phyloP scores from a whole-genome alignment of 1,140 invertebrate species.

The Eulimnadia texana region DNA sequence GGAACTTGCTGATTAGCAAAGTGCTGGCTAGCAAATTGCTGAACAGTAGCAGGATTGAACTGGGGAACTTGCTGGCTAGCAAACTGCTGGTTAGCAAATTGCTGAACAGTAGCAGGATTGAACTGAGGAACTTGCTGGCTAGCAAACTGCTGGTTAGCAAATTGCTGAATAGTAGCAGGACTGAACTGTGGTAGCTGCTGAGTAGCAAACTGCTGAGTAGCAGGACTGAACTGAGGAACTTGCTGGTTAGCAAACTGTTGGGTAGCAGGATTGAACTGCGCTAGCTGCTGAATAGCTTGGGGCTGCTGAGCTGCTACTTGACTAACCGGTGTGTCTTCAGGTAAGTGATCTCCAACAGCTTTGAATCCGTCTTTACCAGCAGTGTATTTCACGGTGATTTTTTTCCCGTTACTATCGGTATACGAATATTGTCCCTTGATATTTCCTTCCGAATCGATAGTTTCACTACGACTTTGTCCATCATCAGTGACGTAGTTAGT shows the following conservation, averaged over 20 bases:
- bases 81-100: conserved; percentile 16
- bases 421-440: conserved; percentile 45
- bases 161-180: conserved; percentile 2
- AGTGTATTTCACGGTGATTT: conserved; percentile 45
- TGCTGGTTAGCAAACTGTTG: neutral
- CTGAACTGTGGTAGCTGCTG: conserved; percentile 11
- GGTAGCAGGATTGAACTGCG: neutral
- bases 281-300: conserved; percentile 29
- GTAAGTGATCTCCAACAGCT: conserved; percentile 34
- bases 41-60: conserved; percentile 2
- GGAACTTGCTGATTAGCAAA: too few species aligned
- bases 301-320: neutral
- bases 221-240: neutral
- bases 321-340: conserved; percentile 18
- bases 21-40: conserved; percentile 16
- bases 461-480: conserved; percentile 19
- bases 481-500: conserved; percentile 22
- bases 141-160: conserved; percentile 3
- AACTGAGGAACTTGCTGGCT: conserved; percentile 11
- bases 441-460: conserved; percentile 23
- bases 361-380: conserved; percentile 49
- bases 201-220: conserved; percentile 4
- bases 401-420: conserved; percentile 35
- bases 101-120: conserved; percentile 10
- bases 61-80: conserved; percentile 1